Base-by-base conservation (phyloP, 2,888 invertebrate genomes). In the Ceraclea dissimilis region DNA sequence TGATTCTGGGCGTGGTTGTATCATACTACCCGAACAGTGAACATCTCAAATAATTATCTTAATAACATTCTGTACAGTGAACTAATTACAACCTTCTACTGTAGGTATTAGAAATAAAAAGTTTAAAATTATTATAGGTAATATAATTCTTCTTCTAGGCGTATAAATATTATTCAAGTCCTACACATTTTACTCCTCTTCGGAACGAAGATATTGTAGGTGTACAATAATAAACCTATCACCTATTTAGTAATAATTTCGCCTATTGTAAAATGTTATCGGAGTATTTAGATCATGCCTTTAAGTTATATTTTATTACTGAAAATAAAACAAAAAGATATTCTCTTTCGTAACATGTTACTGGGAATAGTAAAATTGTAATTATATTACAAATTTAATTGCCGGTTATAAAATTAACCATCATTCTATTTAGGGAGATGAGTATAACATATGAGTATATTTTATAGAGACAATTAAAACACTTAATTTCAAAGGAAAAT, bases 31-130 rank as follows among this genome's bases (percentile, higher is more conserved):
- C 13, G 39, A n/a, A 5, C 16, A 4, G 16, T 26, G 26, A 26
- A 26, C 26, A 26, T 26, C 26, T 10, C 4, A 16, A 13, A 39
- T n/a, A 4, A 39, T 39, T 39, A 39, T 39, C 13, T 39, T 39
- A 39, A 39, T 39, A 39, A 39, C 39, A 39, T 39, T 39, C 13
- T 13, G 16, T 8, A 13, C 13, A 13, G 13, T n/a, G 39, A 16
- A 39, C n/a, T 39, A 39, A 39, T 39, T 39, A 39, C 13, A 39
- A 39, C 39, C 39, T 39, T 39, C 39, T n/a, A 39, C 39, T 39
- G 16, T 16, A 13, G 5, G 13, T 13, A 39, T 5, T 8, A 26
- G 26, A 26, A 26, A 26, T 26, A 26, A 26, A 26, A 26, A 26
- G n/a, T n/a, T 31, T 11, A 11, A 31, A 31, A 31, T 31, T 31